A percentile compares a stretch with the other conserved stretches of the same genome.
These are phyloP conservation scores for Gadus chalcogrammus DNA, from an alignment of 2,113 vertebrate genomes.

Conservation along the genomic window DNA sequence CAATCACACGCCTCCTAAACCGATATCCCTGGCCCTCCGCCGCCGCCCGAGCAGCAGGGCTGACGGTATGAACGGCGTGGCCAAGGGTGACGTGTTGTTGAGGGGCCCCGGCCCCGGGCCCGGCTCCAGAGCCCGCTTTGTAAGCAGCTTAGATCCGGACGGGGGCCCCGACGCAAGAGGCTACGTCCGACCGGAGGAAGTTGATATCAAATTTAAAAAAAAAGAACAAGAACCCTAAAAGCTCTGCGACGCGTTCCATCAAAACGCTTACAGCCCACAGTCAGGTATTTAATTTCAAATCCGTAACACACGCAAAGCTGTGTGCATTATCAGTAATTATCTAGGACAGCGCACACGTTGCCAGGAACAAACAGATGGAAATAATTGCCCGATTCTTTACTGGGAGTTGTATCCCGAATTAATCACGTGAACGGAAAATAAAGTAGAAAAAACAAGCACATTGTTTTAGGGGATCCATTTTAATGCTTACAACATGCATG, in stretches of 20 bases:
- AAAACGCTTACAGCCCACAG: conserved; percentile 26
- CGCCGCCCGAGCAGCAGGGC: conserved; percentile 6
- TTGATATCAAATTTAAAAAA: background rate
- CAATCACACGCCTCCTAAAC: conserved; percentile 28
- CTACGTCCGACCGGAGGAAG: background rate
- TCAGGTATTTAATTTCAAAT: conserved; percentile 22
- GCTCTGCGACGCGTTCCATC: conserved; percentile 32
- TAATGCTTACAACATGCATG: too few species aligned
- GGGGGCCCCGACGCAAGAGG: conserved; percentile 22
- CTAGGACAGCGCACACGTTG: conserved; percentile 5
- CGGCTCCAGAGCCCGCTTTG: conserved; percentile 21
- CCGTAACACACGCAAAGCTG: conserved; percentile 43
- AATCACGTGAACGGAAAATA: background rate
- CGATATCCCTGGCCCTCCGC: background rate
- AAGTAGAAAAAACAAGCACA: background rate
- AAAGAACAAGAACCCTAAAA: conserved; percentile 14
- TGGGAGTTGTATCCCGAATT: conserved; percentile 6
- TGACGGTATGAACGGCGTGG: conserved; percentile 28
- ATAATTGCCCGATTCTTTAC: background rate
- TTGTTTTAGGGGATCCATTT: background rate
- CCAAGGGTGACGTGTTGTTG: conserved; percentile 23
- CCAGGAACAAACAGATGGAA: conserved; percentile 18
- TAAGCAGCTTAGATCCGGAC: conserved; percentile 5
- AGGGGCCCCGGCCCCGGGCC: conserved; percentile 24
- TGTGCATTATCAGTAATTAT: conserved; percentile 22